Conservation (phyloP, 2,113 vertebrate species). For the Gopherus flavomarginatus region DNA sequence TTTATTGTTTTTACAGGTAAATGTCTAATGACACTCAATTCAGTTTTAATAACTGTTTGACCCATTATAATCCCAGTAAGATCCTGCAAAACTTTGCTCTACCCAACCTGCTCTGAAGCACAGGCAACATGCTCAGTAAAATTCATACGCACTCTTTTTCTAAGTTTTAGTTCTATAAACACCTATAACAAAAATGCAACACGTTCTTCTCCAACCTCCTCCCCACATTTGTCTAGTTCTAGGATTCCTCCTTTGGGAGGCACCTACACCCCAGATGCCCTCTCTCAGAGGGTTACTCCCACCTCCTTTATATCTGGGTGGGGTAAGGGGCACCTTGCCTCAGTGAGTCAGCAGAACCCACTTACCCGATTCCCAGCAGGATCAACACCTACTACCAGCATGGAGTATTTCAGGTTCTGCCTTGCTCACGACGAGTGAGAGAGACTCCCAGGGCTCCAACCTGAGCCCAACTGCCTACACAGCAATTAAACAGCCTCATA, state of each 20-base stretch:
- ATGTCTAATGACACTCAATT: background rate
- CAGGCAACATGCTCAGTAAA: background rate
- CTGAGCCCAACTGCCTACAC: background rate
- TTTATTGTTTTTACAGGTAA: background rate
- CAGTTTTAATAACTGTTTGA: rapidly evolving
- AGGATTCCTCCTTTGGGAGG: background rate
- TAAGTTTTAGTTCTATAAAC: background rate
- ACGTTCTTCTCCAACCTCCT: too few relatives aligned
- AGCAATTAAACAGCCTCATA: background rate
- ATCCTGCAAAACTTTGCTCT: rapidly evolving
- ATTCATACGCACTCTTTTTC: background rate
- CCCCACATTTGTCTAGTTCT: background rate
- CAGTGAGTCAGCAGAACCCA: background rate
- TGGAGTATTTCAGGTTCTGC: background rate
- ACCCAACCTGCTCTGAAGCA: background rate
- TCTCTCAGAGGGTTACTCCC: background rate
- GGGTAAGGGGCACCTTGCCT: background rate
- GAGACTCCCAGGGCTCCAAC: background rate
- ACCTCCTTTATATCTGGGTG: background rate
- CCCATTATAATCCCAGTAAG: background rate
- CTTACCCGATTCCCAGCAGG: background rate
- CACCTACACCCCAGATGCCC: background rate
- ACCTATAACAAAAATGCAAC: background rate
- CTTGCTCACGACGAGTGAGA: background rate
- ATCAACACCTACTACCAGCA: background rate